These are phyloP conservation scores for Aphis craccivora DNA, from an alignment of 1,140 invertebrate species.

Conservation along the genomic window DNA sequence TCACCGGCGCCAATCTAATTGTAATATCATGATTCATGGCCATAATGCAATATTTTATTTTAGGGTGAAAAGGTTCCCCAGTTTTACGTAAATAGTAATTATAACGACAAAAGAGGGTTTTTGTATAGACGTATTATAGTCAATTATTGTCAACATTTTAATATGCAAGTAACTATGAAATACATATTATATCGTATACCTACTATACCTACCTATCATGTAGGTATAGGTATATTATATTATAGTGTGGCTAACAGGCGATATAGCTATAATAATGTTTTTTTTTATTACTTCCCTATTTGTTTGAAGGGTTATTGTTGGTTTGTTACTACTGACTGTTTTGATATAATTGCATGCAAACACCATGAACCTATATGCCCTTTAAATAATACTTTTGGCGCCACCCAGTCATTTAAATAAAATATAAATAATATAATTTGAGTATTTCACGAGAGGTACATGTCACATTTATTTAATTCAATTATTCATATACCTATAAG, in stretches of 20 bases:
- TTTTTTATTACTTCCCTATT: not conserved
- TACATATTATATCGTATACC: too few relatives aligned
- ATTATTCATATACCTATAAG: not conserved
- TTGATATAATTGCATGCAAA: not conserved
- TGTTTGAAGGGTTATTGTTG: not conserved
- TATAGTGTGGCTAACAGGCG: not conserved
- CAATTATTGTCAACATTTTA: not conserved
- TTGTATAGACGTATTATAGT: not conserved
- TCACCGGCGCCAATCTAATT: too few relatives aligned
- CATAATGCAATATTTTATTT: not conserved
- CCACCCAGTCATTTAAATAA: too few relatives aligned
- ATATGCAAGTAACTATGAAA: not conserved
- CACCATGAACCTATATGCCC: not conserved
- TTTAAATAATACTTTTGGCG: not conserved
- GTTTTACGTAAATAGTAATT: not conserved
- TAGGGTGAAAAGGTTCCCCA: not conserved
- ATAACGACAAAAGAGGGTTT: not conserved
- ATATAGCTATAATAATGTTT: not conserved
- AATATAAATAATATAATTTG: not conserved
- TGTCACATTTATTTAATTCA: not conserved
- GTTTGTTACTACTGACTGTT: not conserved
- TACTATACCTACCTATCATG: not conserved
- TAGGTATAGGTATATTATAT: too few relatives aligned
- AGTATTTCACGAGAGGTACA: not conserved
- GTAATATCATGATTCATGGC: too few relatives aligned